Evolutionary conservation across 2,113 vertebrate genomes (phyloP), one percentile per base, ranked within the genome.

Genomic region (Phalacrocorax brasilianus): DNA sequence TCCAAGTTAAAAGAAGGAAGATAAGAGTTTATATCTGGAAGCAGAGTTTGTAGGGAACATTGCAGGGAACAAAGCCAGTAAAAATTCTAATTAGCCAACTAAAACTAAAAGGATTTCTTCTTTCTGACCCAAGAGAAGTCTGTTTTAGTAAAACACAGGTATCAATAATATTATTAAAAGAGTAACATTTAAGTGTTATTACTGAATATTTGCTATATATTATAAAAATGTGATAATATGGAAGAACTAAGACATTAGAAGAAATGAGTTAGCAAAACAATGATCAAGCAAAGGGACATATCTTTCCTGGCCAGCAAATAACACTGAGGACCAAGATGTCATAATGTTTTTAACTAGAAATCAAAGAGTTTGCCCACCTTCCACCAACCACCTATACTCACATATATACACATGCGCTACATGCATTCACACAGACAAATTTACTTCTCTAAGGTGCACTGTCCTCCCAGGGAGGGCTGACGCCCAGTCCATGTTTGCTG

Each of bases 21-120:
- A 74, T 74, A 73, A 75, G 17, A 33, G 11, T 74, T 92, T 91
- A 15, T 70, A 88, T 89, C 24, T 68, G 72, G 42, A 95, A 73
- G 24, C 22, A 76, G 26, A 68, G 8, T 76, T 87, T 84, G 61
- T 68, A 71, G 20, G 20, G 32, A 75, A 15, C 47, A 30, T 27
- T 85, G 15, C 40, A 78, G 32, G 30, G 58, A 92, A 77, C 23
- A 91, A 83, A 81, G 47, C 53, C 61, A 85, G 12, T 91, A 79
- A 91, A 83, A 92, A 49, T 56, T 63, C 23, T 78, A 58, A 90
- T 56, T 83, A 79, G 33, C 30, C 52, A 70, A 77, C 12, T 70
- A 78, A 85, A 89, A 67, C 24, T 12, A 24, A 78, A 82, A 78
- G 5, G 5, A 66, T 70, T 77, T 88, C 9, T 75, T 70, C 19